phyloP scores from a whole-genome alignment of 1,140 invertebrate species.

The Solenopsis invicta region DNA sequence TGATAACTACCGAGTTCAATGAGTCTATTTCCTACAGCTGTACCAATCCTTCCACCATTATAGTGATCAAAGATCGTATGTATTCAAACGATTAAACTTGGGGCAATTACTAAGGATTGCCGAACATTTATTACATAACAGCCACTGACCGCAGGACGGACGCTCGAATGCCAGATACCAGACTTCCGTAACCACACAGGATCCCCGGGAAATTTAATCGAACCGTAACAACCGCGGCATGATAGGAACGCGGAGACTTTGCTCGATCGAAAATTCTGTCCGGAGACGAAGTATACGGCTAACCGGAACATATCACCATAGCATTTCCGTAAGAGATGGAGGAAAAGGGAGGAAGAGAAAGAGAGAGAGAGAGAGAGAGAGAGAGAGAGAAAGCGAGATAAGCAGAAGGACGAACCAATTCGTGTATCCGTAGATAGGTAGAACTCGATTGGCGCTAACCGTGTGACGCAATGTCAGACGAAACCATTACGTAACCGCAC shows the following conservation, averaged over 20 bases:
- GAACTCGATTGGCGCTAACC: slow-evolving; percentile 34
- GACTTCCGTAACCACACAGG: slow-evolving; percentile 61
- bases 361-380: not conserved
- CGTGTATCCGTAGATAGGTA: slow-evolving; percentile 32
- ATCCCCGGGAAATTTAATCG: slow-evolving; percentile 60
- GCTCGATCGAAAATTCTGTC: slow-evolving; percentile 56
- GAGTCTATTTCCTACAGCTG: not conserved
- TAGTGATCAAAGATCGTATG: slow-evolving; percentile 12
- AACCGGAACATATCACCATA: slow-evolving; percentile 48
- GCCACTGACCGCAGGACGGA: slow-evolving; percentile 60
- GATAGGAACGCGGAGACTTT: slow-evolving; percentile 60
- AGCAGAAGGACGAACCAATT: slow-evolving; percentile 37
- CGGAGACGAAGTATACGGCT: slow-evolving; percentile 48
- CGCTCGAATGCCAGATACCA: slow-evolving; percentile 59
- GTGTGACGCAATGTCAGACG: slow-evolving; percentile 44
- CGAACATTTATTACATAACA: slow-evolving; percentile 64
- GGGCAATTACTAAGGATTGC: slow-evolving; percentile 59
- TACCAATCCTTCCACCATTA: not conserved
- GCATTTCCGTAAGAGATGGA: slow-evolving; percentile 26
- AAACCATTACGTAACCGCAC: slow-evolving; percentile 39
- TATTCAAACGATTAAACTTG: slow-evolving; percentile 57
- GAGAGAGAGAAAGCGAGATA: slow-evolving; percentile 13
- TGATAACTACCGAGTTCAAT: not conserved
- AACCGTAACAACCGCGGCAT: slow-evolving; percentile 55
- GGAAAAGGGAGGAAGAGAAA: not conserved